A percentile compares a stretch with the other conserved stretches of the same genome.
Conservation (phyloP, 2,888 invertebrate species). For the Ischnus inquisitorius region DNA sequence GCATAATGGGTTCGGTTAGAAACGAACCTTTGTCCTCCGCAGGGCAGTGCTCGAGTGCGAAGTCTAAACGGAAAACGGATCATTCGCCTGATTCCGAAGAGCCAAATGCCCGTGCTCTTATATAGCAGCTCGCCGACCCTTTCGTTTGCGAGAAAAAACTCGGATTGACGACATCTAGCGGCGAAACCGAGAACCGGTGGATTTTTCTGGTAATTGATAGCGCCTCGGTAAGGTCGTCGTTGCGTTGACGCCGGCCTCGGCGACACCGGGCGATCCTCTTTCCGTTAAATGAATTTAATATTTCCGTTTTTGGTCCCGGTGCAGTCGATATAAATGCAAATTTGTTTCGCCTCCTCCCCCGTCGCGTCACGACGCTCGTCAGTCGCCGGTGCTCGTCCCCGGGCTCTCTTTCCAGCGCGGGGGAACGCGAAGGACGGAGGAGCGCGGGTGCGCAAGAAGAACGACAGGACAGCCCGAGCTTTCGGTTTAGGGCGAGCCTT, state of each 20-base stretch:
- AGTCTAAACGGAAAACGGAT: too few species aligned
- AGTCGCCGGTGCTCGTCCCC: conserved; percentile 43
- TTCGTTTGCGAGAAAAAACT: too few species aligned
- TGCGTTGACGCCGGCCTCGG: conserved; percentile 46
- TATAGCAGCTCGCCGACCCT: too few species aligned
- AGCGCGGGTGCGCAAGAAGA: conserved; percentile 45
- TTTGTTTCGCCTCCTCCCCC: conserved; percentile 55
- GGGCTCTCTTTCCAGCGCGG: conserved; percentile 47
- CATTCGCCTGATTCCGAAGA: too few species aligned
- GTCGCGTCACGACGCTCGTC: conserved; percentile 58
- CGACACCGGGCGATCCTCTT: neutral
- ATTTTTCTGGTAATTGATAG: conserved; percentile 40
- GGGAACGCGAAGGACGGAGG: conserved; percentile 57
- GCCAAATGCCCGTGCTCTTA: too few species aligned
- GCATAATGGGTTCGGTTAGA: too few species aligned
- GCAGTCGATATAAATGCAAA: conserved; percentile 82
- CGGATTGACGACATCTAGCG: too few species aligned
- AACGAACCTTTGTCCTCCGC: too few species aligned
- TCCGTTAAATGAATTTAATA: conserved; percentile 78
- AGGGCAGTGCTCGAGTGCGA: too few species aligned
- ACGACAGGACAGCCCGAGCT: conserved; percentile 67
- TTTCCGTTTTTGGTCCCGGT: conserved; percentile 73
- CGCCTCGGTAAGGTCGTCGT: conserved; percentile 32
- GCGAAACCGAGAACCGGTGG: conserved; percentile 50
- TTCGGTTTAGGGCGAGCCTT: conserved; percentile 47